phyloP scores from a whole-genome alignment of 2,797 vertebrate genomes.

The Cryptoprocta ferox region DNA sequence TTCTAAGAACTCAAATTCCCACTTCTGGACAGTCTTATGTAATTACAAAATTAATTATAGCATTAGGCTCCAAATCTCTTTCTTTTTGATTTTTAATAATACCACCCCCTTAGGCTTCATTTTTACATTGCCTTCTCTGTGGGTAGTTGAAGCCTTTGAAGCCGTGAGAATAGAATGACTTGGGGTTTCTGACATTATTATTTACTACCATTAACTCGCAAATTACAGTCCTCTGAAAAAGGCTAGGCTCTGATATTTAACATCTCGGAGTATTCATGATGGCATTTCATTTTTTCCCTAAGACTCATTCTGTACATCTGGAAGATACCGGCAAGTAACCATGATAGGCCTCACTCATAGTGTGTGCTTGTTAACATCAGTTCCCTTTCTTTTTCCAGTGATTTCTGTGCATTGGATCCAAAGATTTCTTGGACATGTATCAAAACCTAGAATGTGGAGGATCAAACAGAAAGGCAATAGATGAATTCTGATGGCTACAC shows the following conservation, averaged over 20 bases:
- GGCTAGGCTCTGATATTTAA: neutral
- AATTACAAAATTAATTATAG: conserved; percentile 41
- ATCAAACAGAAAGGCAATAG: neutral
- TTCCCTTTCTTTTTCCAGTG: neutral
- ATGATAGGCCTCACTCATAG: too few species aligned
- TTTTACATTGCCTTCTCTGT: neutral
- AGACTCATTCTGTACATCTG: neutral
- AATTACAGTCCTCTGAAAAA: neutral
- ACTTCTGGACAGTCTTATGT: conserved; percentile 7
- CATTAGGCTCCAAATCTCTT: neutral
- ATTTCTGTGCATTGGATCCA: neutral
- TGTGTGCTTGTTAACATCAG: neutral
- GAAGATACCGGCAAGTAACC: neutral
- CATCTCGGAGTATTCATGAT: neutral
- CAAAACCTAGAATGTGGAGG: neutral
- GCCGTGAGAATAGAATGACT: neutral
- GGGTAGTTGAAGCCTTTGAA: neutral
- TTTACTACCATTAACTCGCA: neutral
- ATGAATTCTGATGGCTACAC: neutral
- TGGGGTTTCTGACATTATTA: neutral
- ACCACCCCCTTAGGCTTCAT: neutral
- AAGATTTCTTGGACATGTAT: neutral
- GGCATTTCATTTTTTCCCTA: neutral
- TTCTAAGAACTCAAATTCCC: conserved; percentile 48
- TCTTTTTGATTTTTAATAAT: neutral